Evolutionary conservation across 2,888 invertebrate genomes (phyloP).

Genomic region (Folsomia candida): DNA sequence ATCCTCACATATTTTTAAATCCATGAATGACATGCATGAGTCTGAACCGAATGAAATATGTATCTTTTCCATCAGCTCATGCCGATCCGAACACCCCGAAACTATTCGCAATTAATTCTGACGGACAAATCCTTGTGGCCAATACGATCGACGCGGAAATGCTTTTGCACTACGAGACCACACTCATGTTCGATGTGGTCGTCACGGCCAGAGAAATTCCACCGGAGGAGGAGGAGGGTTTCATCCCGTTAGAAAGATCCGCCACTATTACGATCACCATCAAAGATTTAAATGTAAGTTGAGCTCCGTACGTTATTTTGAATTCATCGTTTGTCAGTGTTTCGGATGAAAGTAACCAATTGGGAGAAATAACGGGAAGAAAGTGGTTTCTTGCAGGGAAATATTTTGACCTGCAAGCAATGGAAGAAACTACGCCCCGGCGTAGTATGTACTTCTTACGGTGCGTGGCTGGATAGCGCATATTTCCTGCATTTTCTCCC

Average conservation of each 20-base stretch:
- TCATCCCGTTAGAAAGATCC: background rate
- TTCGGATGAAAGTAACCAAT: no score
- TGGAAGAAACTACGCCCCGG: no score
- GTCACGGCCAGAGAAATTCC: constrained; percentile 17
- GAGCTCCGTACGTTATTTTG: background rate
- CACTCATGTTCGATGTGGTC: background rate
- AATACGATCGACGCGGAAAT: constrained; percentile 17
- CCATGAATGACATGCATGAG: background rate
- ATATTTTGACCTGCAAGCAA: no score
- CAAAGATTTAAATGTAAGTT: constrained; percentile 22
- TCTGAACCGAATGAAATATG: background rate
- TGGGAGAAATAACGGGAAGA: no score
- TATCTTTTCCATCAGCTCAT: background rate
- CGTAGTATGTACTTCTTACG: no score
- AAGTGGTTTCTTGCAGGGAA: no score
- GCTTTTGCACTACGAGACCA: background rate
- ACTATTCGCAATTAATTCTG: constrained; percentile 14
- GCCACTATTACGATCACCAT: constrained; percentile 13
- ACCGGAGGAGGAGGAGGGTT: background rate
- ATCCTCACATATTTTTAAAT: background rate
- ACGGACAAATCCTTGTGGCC: constrained; percentile 9
- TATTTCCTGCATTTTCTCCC: no score
- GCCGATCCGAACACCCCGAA: background rate
- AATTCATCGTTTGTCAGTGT: no score
- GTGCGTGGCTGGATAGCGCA: no score